phyloP scores from a whole-genome alignment of 2,113 vertebrate genomes.

The Tonatia bakeri region DNA sequence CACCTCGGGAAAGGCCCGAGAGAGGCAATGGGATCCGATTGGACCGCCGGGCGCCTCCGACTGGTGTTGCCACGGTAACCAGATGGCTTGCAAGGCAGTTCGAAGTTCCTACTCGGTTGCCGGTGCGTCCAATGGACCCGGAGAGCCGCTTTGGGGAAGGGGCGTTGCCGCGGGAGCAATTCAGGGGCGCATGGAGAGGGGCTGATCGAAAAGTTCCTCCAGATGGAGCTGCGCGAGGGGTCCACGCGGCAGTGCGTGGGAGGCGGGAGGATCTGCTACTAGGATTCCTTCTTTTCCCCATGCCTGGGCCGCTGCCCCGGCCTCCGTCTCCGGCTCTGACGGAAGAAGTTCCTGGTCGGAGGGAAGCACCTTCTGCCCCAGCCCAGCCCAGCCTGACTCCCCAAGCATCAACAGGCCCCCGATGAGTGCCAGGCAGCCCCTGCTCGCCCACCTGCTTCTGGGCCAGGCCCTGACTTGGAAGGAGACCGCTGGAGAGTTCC shows the following conservation, averaged over 20 bases:
- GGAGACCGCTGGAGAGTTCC: background rate
- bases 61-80: conserved; percentile 78
- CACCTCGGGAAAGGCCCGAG: conserved; percentile 55
- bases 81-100: conserved; percentile 59
- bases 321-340: background rate
- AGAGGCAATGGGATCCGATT: conserved; percentile 67
- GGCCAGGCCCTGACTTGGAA: background rate
- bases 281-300: background rate
- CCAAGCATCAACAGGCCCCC: background rate
- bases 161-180: background rate
- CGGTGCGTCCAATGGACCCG: background rate
- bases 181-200: background rate
- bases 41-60: conserved; percentile 57
- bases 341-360: background rate
- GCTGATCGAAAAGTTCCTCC: conserved; percentile 55
- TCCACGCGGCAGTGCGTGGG: background rate
- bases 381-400: background rate
- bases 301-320: background rate
- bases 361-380: too few relatives aligned
- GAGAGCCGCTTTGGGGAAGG: background rate
- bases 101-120: conserved; percentile 69
- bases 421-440: too few relatives aligned
- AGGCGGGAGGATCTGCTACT: background rate
- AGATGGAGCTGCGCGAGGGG: background rate
- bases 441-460: background rate